Base-by-base conservation (phyloP, 2,888 invertebrate species). In the Ichneumoninae sp. region DNA sequence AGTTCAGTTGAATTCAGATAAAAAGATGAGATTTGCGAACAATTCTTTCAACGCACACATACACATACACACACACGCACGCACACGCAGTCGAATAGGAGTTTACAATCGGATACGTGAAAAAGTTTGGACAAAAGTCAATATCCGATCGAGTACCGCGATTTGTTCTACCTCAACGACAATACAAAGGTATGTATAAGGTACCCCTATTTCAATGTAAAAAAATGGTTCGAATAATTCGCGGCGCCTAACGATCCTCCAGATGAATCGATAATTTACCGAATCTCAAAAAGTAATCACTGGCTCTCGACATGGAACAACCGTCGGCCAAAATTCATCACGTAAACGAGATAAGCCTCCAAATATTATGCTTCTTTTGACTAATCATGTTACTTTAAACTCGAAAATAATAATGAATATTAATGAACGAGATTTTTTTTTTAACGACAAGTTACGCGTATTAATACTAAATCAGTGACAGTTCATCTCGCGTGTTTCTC, bases 131-230 rank as follows among this genome's bases (percentile, higher is more conserved):
- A 36, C 52, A 16, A 26, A 19, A 57, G 22, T 57, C 3, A 10
- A 70, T 13, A 7, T 81, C 26, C 44, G 65, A 54, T 60, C 65
- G 57, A 65, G 66, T 22, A 36, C 66, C 10, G 44, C 82, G 69
- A 57, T 68, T 72, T 26, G 62, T 72, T 75, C 52, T 3, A 65
- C 74, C 65, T 75, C n/a, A 47, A 40, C 36, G 66, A 62, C 57
- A 79, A 44, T 78, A 50, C 65, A 69, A 77, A 82, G 87, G 86
- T 88, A 86, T 88, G 88, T 88, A 88, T 83, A 88, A 80, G 87
- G 87, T 89, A 88, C 86, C 86, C 83, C 22, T 40, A 60, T 71
- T 54, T 47, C 13, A 60, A 33, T 52, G 19, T n/a, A 54, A 19
- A 54, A 16, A 62, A 13, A 30, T 16, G 36, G n/a, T 66, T 76